Evolutionary conservation across 2,888 invertebrate genomes (phyloP), one percentile per base, ranked within the genome.

Genomic region (Bursaphelenchus okinawaensis): DNA sequence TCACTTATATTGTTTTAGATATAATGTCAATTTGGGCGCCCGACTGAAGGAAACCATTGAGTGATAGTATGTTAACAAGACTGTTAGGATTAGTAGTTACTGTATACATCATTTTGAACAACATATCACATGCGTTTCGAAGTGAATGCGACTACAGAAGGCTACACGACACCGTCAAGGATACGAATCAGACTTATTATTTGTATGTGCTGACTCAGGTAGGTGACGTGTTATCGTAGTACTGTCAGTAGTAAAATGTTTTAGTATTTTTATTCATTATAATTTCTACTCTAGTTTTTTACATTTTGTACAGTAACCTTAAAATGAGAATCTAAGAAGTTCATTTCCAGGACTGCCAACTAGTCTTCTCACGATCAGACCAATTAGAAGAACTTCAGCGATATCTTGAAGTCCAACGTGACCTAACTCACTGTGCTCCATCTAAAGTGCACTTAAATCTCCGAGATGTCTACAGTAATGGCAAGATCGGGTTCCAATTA

Each of bases 311-410:
- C n/a, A n/a, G n/a, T n/a, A n/a, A n/a, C n/a, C n/a, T n/a, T n/a
- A n/a, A n/a, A n/a, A n/a, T n/a, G n/a, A n/a, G n/a, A n/a, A n/a
- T n/a, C n/a, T n/a, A n/a, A n/a, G n/a, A n/a, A n/a, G n/a, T n/a
- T n/a, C n/a, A n/a, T n/a, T 64, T 73, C 12, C 60, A 76, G 75
- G 76, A 76, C 62, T 76, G 76, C 56, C 76, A 76, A 66, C 65
- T 76, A 64, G 69, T 76, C 58, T 76, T 76, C 55, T 68, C 74
- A 20, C 67, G 75, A 29, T 70, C 74, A 4, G 71, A 74, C 9
- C 76, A 76, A 68, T 22, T 62, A 9, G 50, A 66, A 20, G 67
- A 72, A 31, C 52, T 66, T 19, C 28, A 26, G 16, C 20, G 28
- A 16, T 55, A 40, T 16, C 20, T 51, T 20, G 31, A 63, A 31